A percentile compares a stretch with the other conserved stretches of the same genome.
Evolutionary conservation across 2,113 vertebrate species (phyloP).

Genomic region (Cairina moschata): DNA sequence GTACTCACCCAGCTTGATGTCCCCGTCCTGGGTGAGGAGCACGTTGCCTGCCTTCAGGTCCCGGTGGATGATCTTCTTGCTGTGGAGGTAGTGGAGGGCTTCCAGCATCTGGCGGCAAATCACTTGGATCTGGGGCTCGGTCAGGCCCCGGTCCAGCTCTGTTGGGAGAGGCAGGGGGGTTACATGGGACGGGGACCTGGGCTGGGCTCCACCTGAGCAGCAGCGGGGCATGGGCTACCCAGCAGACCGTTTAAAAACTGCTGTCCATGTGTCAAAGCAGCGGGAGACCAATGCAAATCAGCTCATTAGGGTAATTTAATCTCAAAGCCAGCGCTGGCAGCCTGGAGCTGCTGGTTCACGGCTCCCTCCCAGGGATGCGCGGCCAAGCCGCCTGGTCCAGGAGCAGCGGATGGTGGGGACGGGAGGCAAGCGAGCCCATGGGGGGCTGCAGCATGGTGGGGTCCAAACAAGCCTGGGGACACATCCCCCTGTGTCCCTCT

Average conservation of each 20-base stretch:
- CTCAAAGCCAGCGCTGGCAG: not conserved
- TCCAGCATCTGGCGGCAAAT: conserved; percentile 95
- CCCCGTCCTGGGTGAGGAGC: conserved; percentile 92
- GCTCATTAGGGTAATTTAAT: not conserved
- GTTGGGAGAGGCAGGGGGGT: not conserved
- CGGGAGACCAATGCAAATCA: not conserved
- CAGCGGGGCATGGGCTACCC: not conserved
- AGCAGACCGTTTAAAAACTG: not conserved
- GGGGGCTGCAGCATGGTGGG: not conserved
- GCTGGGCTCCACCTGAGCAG: not conserved
- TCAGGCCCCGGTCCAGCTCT: conserved; percentile 94
- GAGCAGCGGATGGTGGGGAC: fast-evolving
- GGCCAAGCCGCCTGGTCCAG: not conserved
- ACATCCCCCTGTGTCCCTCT: not conserved
- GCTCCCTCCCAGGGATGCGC: not conserved
- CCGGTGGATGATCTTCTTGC: conserved; percentile 95
- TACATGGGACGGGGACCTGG: not conserved
- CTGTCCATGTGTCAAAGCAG: not conserved
- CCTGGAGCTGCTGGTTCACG: not conserved
- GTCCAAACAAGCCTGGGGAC: too few species aligned
- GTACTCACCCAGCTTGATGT: conserved; percentile 92
- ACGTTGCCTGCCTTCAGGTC: conserved; percentile 97
- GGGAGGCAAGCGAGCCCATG: not conserved
- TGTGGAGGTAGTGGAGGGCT: conserved; percentile 90
- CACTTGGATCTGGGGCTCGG: conserved; percentile 93